Base-by-base conservation (phyloP, 2,797 vertebrate genomes). In the Buphagus erythrorhynchus region DNA sequence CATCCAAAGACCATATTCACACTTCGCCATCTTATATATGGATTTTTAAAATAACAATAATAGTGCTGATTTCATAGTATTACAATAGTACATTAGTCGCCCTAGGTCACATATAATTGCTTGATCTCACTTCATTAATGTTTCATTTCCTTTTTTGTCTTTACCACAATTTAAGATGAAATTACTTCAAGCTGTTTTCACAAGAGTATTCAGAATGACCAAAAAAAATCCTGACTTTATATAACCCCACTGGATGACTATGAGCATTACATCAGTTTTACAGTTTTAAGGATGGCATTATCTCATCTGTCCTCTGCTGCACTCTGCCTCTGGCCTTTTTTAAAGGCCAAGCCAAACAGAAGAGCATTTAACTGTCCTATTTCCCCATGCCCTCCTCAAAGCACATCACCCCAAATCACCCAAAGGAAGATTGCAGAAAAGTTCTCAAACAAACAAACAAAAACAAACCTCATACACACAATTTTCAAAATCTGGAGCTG, bases 251-350 rank as follows among this genome's bases (percentile, higher is more conserved):
- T 66, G 62, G 76, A 68, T 86, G 90, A 87, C 79, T 91, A 55
- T 40, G 52, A 84, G 63, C 58, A 94, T 62, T 80, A 82, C 88
- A 83, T 92, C 83, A 95, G 43, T 90, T 68, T 57, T 90, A 90
- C 18, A 59, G 88, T 96, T 95, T 94, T 80, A 96, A 80, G 71
- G 72, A 81, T 61, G 58, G 66, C 84, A 75, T 93, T 93, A 95
- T 85, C 89, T 95, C 87, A 74, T 79, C 49, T 66, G 62, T 77
- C 85, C 92, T 86, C 83, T 76, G 6, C 43, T 86, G 66, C 54
- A 81, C 89, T 94, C 65, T 79, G 61, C 81, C 74, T 84, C 71
- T 59, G 80, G 81, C 72, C 48, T 77, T 86, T 80, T 81, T 67
- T 67, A 68, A 91, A 80, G 73, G 31, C 43, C 71, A 90, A 67